Evolutionary conservation across 2,113 vertebrate species (phyloP), one percentile per base, ranked within the genome.

Genomic region (Saguinus midas): DNA sequence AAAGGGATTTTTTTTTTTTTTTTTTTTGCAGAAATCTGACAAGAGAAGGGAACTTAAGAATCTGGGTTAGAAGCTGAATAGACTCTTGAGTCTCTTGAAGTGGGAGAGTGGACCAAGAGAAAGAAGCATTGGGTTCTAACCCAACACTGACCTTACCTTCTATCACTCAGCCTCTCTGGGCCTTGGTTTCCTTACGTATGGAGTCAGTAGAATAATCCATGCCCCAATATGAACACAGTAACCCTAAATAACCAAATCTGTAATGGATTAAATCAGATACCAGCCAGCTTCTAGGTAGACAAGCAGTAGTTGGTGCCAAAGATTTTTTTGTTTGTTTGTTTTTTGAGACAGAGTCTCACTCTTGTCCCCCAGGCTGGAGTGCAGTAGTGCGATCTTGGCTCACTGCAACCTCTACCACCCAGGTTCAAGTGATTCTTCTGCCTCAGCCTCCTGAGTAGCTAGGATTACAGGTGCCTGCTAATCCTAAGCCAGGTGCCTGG

Each of bases 31-130:
- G 78, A 96, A 96, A 90, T 68, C 66, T 90, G 68, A 79, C 14
- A 40, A 96, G 48, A 90, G 50, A 94, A 95, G 68, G 58, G 83
- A 95, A 88, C 3, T 25, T 82, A 91, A 94, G 66, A 95, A 86
- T 88, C 78, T 92, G 72, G 35, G 57, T 90, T 80, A 95, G 70
- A 84, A 94, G 87, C 32, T 75, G 16, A 11, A 61, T 73, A 79
- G 50, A 91, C 68, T 72, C 48, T 95, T 82, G 55, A 55, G 29
- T 93, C 66, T 94, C 37, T 55, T 82, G 25, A 95, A 90, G 81
- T 78, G 12, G 13, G 6, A 52, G 45, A 72, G 29, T 73, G 35
- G 32, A 90, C 52, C 48, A 93, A 94, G 57, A 90, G 43, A 82
- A 45, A 89, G 50, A 57, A 80, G 48, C 90, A 84, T 29, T 58